phyloP scores from a whole-genome alignment of 2,113 vertebrate species.

The Myiagra hebetior region DNA sequence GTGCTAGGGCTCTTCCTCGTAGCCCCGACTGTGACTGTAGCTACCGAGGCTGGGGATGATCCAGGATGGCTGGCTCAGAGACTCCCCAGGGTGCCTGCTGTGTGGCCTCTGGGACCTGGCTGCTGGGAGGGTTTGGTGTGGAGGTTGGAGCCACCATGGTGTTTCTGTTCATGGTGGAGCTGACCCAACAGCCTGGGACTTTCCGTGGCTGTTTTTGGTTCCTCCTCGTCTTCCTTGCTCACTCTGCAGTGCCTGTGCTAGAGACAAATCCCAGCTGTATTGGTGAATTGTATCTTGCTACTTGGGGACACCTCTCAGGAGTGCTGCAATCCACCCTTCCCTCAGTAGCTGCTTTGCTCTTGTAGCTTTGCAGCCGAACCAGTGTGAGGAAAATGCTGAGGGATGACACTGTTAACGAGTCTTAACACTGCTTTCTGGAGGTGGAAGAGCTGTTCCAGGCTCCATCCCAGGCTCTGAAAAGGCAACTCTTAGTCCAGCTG shows the following conservation, averaged over 20 bases:
- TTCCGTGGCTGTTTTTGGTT: neutral
- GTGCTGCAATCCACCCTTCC: neutral
- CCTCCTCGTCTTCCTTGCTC: neutral
- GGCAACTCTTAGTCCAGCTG: neutral
- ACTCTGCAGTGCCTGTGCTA: neutral
- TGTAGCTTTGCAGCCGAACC: neutral
- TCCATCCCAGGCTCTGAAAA: neutral
- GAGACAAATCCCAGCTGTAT: neutral
- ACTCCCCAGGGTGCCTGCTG: neutral
- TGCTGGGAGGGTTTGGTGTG: neutral
- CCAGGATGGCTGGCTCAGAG: neutral
- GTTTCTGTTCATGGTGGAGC: neutral
- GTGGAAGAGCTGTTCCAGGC: neutral
- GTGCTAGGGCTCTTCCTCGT: fast-evolving
- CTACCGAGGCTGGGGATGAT: neutral
- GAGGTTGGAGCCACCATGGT: neutral
- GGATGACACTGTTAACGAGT: neutral
- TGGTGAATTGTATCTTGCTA: neutral
- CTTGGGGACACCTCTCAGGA: neutral
- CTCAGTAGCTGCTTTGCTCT: neutral
- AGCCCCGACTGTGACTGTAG: fast-evolving
- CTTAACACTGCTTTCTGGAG: neutral
- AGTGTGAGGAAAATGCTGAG: neutral
- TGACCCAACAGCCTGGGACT: neutral
- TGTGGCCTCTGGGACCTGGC: neutral